Evolutionary conservation across 2,888 invertebrate species (phyloP).

Genomic region (Clitarchus hookeri): DNA sequence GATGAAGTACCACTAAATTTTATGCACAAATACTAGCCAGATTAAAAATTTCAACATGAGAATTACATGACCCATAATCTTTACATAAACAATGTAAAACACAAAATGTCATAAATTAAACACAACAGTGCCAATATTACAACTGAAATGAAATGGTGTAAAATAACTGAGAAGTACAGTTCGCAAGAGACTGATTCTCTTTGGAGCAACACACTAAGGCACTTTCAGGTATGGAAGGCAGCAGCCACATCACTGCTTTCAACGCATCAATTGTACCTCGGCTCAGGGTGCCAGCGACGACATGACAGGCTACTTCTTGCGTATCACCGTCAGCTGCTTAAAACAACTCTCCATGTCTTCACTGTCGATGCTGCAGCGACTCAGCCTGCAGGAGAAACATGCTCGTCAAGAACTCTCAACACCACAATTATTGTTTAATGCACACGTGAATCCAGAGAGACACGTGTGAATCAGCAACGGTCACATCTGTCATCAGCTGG

Average conservation of each 20-base stretch:
- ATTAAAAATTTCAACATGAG: too few relatives aligned
- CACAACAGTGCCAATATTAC: background rate
- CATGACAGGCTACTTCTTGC: constrained; percentile 31
- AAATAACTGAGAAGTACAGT: too few relatives aligned
- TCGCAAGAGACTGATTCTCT: too few relatives aligned
- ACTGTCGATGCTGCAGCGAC: constrained; percentile 56
- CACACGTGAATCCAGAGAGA: too few relatives aligned
- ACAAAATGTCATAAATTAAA: background rate
- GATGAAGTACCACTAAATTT: too few relatives aligned
- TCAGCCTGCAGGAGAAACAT: constrained; percentile 45
- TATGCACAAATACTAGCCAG: too few relatives aligned
- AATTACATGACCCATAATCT: too few relatives aligned
- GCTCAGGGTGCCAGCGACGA: background rate
- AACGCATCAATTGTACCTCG: background rate
- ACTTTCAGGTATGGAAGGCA: background rate
- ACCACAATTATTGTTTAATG: too few relatives aligned
- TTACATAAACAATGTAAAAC: background rate
- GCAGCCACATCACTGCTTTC: background rate
- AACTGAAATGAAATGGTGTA: too few relatives aligned
- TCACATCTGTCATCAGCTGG: too few relatives aligned
- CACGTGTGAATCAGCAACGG: too few relatives aligned
- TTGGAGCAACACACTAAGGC: background rate
- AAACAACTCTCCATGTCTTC: constrained; percentile 61
- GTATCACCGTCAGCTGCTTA: constrained; percentile 52
- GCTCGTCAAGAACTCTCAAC: background rate